Percentiles rank a stretch among this genome's conserved stretches.
These are phyloP conservation scores for Lacerta viridis DNA, from an alignment of 2,797 vertebrate species.

Conservation along the genomic window DNA sequence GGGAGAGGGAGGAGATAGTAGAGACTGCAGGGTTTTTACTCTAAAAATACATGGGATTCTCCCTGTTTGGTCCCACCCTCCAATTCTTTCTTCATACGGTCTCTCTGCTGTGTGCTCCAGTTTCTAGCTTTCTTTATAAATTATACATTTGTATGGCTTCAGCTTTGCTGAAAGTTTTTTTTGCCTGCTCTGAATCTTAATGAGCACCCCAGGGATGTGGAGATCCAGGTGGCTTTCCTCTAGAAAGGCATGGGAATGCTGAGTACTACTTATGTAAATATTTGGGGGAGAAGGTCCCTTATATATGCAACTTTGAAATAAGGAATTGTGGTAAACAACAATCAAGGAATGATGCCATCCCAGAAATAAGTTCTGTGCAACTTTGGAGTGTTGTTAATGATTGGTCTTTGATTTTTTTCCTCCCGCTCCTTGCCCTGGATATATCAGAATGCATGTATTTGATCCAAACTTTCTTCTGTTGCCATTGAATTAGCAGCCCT, in stretches of 20 bases:
- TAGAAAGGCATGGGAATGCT: conserved; percentile 30
- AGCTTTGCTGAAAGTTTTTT: conserved; percentile 31
- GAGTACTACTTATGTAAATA: not conserved
- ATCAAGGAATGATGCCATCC: not conserved
- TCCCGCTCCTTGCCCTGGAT: not conserved
- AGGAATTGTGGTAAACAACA: not conserved
- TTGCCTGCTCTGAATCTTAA: conserved; percentile 61
- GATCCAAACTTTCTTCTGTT: not conserved
- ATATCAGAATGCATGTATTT: not conserved
- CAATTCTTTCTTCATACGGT: not conserved
- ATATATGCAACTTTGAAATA: not conserved
- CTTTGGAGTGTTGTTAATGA: fast-evolving
- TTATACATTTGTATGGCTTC: conserved; percentile 61
- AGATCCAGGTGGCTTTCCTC: conserved; percentile 56
- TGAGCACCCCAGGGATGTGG: conserved; percentile 54
- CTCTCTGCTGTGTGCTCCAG: conserved; percentile 45
- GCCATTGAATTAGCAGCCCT: not conserved
- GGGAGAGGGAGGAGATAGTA: conserved; percentile 2
- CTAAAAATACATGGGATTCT: not conserved
- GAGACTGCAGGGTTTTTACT: not conserved
- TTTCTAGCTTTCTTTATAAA: conserved; percentile 67
- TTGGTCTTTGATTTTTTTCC: not conserved
- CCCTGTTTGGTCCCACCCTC: not conserved
- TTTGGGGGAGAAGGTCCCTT: not conserved
- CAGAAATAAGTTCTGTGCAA: not conserved